A percentile compares a stretch with the other conserved stretches of the same genome.
These are phyloP conservation scores for Rhipidura dahli DNA, from an alignment of 2,113 vertebrate genomes.

Conservation along the genomic window DNA sequence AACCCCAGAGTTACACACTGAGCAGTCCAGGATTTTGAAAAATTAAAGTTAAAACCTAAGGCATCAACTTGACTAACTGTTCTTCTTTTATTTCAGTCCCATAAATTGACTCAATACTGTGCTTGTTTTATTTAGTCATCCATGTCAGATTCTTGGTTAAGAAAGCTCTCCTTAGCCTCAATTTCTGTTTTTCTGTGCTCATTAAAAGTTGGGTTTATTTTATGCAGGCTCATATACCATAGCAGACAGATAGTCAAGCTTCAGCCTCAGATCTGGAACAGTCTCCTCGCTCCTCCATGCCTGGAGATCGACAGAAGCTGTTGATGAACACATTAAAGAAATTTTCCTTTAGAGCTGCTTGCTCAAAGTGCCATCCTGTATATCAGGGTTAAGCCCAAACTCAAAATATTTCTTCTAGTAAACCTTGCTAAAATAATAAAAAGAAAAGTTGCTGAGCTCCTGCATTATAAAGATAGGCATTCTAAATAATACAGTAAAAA, in stretches of 20 bases:
- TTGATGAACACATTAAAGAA: not conserved
- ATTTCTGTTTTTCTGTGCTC: not conserved
- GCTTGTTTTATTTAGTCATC: not conserved
- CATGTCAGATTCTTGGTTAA: not conserved
- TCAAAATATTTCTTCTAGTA: not conserved
- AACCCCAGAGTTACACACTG: no score
- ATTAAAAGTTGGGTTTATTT: not conserved
- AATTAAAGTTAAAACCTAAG: no score
- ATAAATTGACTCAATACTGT: not conserved
- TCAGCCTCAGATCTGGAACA: not conserved
- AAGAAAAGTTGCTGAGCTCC: not conserved
- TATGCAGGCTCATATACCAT: not conserved
- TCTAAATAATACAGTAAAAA: not conserved
- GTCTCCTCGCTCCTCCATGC: accelerated
- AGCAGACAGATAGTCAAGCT: not conserved
- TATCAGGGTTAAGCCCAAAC: not conserved
- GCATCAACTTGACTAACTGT: not conserved
- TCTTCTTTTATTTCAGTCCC: not conserved
- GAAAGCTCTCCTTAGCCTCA: not conserved
- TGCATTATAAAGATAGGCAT: not conserved
- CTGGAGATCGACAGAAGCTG: not conserved
- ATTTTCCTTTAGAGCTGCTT: not conserved
- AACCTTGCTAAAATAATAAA: not conserved
- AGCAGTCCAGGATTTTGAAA: no score
- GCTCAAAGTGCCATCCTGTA: not conserved